Conservation (phyloP, 2,888 invertebrate genomes). For the Sussaba pulchella region DNA sequence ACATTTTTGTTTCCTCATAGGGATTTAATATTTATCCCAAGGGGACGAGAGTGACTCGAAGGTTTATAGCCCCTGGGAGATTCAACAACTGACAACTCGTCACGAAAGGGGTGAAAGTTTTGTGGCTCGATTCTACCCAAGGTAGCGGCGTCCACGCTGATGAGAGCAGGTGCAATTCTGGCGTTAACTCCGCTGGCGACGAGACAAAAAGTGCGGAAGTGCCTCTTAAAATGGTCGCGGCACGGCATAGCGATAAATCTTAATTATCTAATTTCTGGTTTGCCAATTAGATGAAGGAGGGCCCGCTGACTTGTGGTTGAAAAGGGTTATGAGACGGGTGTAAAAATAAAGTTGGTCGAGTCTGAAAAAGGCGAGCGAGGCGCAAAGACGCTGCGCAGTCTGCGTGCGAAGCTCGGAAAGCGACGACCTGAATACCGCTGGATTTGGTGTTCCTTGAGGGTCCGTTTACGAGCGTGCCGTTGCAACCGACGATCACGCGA, state of each 20-base stretch:
- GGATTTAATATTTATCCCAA: conserved; percentile 32
- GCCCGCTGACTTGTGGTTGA: conserved; percentile 6
- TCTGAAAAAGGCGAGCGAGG: background rate
- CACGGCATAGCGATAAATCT: conserved; percentile 73
- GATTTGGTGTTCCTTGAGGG: conserved; percentile 18
- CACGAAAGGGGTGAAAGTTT: conserved; percentile 56
- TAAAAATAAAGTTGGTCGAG: conserved; percentile 42
- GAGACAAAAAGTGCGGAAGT: conserved; percentile 50
- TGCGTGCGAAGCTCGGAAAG: conserved; percentile 30
- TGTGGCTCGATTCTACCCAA: conserved; percentile 7
- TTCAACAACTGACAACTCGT: conserved; percentile 40
- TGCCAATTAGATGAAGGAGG: conserved; percentile 34
- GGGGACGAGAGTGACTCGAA: conserved; percentile 33
- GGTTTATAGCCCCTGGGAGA: conserved; percentile 31
- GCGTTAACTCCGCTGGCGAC: background rate
- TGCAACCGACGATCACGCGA: conserved; percentile 33
- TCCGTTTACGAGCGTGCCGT: conserved; percentile 38
- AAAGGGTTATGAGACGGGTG: conserved; percentile 36
- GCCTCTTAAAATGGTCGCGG: conserved; percentile 63
- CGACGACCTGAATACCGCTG: conserved; percentile 9
- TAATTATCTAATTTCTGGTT: conserved; percentile 76
- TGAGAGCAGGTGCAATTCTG: conserved; percentile 14
- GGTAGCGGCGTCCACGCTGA: too few species aligned
- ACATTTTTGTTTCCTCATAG: conserved; percentile 23
- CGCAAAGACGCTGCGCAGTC: conserved; percentile 26